These are phyloP conservation scores for Proctacanthus coquilletti DNA, from an alignment of 1,140 invertebrate species.

Conservation along the genomic window DNA sequence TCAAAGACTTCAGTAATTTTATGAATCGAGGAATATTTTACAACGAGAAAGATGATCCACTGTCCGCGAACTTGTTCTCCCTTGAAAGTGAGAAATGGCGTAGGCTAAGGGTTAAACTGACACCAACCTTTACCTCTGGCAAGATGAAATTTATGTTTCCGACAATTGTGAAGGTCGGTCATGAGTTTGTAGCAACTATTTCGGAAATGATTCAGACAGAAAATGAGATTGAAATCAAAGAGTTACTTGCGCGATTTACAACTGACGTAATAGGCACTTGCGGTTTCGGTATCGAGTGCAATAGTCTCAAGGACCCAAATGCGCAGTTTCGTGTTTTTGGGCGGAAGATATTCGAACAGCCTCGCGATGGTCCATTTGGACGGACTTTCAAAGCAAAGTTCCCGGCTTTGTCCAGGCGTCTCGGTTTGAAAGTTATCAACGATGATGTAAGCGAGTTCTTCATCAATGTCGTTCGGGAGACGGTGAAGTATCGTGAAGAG, in stretches of 20 bases:
- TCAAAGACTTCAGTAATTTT: conserved; percentile 40
- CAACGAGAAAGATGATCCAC: conserved; percentile 27
- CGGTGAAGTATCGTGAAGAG: conserved; percentile 25
- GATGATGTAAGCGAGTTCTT: conserved; percentile 23
- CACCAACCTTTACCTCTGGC: conserved; percentile 35
- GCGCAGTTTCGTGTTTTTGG: conserved; percentile 32
- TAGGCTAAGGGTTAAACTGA: conserved; percentile 29
- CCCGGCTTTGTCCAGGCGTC: not conserved
- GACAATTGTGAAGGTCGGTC: conserved; percentile 22
- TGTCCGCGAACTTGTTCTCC: conserved; percentile 21
- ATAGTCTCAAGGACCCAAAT: conserved; percentile 35
- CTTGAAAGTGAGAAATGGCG: conserved; percentile 32
- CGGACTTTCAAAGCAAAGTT: not conserved
- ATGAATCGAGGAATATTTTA: conserved; percentile 31
- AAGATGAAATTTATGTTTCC: conserved; percentile 41
- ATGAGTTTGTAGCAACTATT: conserved; percentile 13
- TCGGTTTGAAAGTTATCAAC: conserved; percentile 8
- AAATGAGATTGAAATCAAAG: conserved; percentile 17
- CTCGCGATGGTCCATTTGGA: conserved; percentile 9
- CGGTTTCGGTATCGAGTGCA: conserved; percentile 39
- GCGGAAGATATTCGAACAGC: conserved; percentile 13
- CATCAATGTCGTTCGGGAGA: conserved; percentile 19
- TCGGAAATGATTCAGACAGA: too few relatives aligned
- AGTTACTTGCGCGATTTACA: conserved; percentile 33
- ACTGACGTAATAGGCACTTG: conserved; percentile 43